These are phyloP conservation scores for Hyposoter didymator DNA, from an alignment of 2,888 invertebrate genomes.

Conservation along the genomic window DNA sequence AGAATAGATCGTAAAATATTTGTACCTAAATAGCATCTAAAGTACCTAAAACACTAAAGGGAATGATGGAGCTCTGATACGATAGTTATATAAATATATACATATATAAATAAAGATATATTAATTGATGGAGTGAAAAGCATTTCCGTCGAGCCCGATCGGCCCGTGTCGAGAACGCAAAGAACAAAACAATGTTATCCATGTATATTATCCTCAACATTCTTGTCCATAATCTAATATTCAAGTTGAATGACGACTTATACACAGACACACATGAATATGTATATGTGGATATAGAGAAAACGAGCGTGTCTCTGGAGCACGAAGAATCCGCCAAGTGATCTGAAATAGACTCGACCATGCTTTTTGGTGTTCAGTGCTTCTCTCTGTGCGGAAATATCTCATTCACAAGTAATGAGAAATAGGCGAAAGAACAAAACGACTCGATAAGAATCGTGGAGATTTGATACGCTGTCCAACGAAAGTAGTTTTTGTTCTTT, in stretches of 20 bases:
- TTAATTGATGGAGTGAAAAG: constrained; percentile 53
- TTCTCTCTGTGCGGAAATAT: constrained; percentile 45
- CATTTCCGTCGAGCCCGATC: constrained; percentile 45
- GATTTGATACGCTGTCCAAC: constrained; percentile 54
- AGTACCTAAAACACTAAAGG: constrained; percentile 57
- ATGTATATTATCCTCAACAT: constrained; percentile 65
- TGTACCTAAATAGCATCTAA: constrained; percentile 67
- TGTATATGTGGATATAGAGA: constrained; percentile 22
- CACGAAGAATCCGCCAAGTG: constrained; percentile 52
- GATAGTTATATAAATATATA: constrained; percentile 43
- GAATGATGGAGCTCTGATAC: constrained; percentile 51
- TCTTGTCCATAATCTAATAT: constrained; percentile 64
- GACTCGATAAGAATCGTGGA: constrained; percentile 47
- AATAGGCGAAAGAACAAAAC: neutral
- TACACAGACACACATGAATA: constrained; percentile 45
- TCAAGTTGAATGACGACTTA: constrained; percentile 57
- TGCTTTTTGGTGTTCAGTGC: constrained; percentile 60
- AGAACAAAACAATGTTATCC: constrained; percentile 45
- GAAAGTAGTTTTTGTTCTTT: neutral
- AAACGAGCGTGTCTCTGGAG: constrained; percentile 52
- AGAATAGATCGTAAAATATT: constrained; percentile 60
- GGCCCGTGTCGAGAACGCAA: constrained; percentile 26
- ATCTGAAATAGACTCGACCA: constrained; percentile 36
- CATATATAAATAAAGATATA: constrained; percentile 16
- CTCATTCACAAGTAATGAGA: constrained; percentile 9